Percentiles rank a stretch among this genome's conserved stretches.
Conservation (phyloP, 2,113 vertebrate species). For the Lagenorhynchus albirostris region DNA sequence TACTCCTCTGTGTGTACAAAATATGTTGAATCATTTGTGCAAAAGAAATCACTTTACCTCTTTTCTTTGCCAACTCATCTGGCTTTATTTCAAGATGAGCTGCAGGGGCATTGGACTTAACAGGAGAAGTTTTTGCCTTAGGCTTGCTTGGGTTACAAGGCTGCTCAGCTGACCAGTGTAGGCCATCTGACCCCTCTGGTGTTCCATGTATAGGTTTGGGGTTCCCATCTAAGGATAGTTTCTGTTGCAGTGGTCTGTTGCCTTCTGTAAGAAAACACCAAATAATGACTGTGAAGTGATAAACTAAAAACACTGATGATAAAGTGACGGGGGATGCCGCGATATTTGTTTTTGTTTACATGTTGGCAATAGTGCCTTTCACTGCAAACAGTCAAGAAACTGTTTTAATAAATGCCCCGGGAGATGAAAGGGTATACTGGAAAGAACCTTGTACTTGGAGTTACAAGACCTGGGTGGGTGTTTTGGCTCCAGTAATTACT, state of each 20-base stretch:
- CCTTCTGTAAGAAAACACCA: conserved; percentile 79
- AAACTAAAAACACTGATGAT: conserved; percentile 27
- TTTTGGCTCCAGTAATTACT: neutral
- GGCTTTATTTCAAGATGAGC: conserved; percentile 77
- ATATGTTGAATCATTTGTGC: conserved; percentile 7
- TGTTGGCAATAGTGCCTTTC: neutral
- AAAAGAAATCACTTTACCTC: conserved; percentile 81
- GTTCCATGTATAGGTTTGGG: conserved; percentile 75
- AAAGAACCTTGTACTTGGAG: neutral
- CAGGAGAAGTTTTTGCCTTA: conserved; percentile 81
- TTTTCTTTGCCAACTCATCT: conserved; percentile 83
- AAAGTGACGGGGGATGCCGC: neutral
- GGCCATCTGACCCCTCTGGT: conserved; percentile 74
- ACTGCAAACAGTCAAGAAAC: neutral
- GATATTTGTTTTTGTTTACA: conserved; percentile 5
- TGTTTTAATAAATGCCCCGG: neutral
- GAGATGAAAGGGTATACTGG: neutral
- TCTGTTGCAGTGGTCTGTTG: conserved; percentile 78
- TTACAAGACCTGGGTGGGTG: neutral
- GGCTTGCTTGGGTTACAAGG: conserved; percentile 77
- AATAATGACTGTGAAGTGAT: conserved; percentile 59
- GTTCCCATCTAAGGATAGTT: conserved; percentile 74
- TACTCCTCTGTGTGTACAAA: neutral
- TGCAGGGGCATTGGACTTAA: conserved; percentile 70
- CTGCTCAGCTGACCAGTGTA: conserved; percentile 77